Percentiles rank a stretch among this genome's conserved stretches.
Evolutionary conservation across 2,113 vertebrate genomes (phyloP).

Genomic region (Spheniscus mendiculus): DNA sequence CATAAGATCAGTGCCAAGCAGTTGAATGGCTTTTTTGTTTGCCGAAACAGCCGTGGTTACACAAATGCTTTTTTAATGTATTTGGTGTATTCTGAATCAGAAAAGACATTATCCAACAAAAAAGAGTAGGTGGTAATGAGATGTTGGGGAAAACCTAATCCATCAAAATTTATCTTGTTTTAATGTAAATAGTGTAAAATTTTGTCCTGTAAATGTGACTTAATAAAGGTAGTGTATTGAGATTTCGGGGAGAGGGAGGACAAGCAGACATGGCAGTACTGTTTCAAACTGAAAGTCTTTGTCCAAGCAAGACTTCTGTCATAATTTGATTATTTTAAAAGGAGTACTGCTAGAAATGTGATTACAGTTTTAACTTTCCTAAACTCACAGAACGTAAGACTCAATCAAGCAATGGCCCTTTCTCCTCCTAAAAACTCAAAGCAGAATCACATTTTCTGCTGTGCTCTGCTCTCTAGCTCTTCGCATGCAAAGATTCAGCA

Average conservation of each 20-base stretch:
- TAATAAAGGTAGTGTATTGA: not conserved
- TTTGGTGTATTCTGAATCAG: not conserved
- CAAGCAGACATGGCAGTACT: not conserved
- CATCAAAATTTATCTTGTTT: not conserved
- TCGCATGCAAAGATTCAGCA: not conserved
- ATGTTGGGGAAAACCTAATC: not conserved
- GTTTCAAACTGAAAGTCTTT: not conserved
- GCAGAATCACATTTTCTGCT: not conserved
- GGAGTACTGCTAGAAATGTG: not conserved
- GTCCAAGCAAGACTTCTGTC: not conserved
- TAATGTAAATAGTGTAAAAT: not conserved
- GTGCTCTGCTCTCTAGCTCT: not conserved
- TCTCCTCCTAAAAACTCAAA: not conserved
- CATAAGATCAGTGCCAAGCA: not conserved
- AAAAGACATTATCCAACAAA: not conserved
- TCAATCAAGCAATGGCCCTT: not conserved
- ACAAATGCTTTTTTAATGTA: not conserved
- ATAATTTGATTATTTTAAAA: not conserved
- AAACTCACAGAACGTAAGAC: not conserved
- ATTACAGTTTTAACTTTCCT: not conserved
- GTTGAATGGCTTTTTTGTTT: conserved; percentile 46
- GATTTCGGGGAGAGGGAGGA: not conserved
- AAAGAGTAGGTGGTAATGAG: not conserved
- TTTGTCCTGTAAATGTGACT: not conserved
- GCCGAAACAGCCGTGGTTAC: not conserved